Percentiles rank a stretch among this genome's conserved stretches.
Evolutionary conservation across 1,140 invertebrate species (phyloP).

Genomic region (Uloborus diversus): DNA sequence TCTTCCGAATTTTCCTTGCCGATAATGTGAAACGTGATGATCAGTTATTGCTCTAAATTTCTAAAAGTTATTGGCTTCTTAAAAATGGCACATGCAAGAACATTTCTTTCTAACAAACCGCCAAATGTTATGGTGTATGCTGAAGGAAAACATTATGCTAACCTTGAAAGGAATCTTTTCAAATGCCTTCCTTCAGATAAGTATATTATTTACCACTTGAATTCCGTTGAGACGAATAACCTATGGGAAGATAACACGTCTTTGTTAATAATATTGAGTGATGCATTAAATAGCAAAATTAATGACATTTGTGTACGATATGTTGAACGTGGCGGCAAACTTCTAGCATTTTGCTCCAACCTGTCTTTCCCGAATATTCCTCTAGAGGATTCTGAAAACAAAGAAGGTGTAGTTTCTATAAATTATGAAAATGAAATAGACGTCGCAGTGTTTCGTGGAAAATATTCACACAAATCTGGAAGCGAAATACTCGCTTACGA

Average conservation of each 20-base stretch:
- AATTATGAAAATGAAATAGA: not conserved
- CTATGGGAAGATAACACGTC: constrained; percentile 27
- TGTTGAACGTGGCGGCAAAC: constrained; percentile 11
- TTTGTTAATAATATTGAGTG: not conserved
- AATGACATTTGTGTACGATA: not conserved
- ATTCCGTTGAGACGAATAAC: not conserved
- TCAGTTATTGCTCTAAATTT: too few species aligned
- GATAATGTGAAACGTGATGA: too few species aligned
- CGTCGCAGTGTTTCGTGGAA: not conserved
- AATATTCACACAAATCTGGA: not conserved
- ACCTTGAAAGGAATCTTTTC: constrained; percentile 2
- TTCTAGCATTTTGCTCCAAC: not conserved
- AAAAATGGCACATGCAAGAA: too few species aligned
- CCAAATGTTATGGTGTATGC: constrained; percentile 28
- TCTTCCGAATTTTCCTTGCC: too few species aligned
- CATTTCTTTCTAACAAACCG: too few species aligned
- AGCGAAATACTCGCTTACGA: not conserved
- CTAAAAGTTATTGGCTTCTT: not conserved
- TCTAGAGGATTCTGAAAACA: too few species aligned
- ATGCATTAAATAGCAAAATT: not conserved
- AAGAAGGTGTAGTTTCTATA: too few species aligned
- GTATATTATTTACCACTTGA: constrained; percentile 26
- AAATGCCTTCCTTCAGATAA: constrained; percentile 6
- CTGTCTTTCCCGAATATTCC: too few species aligned
- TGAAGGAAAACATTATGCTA: not conserved